Conservation (phyloP, 1,140 invertebrate species). For the Eulimnadia texana region DNA sequence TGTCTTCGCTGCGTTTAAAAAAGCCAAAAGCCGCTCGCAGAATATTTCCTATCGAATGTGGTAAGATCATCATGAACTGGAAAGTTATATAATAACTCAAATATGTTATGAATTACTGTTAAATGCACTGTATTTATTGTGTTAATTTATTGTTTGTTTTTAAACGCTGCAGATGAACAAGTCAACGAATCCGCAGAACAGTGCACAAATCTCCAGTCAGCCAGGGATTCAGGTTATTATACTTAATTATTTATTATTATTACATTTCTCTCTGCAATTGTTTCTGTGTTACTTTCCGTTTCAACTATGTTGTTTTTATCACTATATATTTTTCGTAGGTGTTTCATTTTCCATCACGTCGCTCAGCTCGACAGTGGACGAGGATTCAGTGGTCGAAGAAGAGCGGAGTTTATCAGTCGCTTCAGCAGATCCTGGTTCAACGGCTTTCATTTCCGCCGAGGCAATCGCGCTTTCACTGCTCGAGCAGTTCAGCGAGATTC, state of each 20-base stretch:
- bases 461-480: conserved; percentile 60
- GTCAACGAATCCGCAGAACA: neutral
- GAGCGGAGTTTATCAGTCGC: too few species aligned
- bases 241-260: neutral
- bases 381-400: too few species aligned
- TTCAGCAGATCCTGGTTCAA: too few species aligned
- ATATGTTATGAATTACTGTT: too few species aligned
- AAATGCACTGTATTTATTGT: too few species aligned
- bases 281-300: neutral
- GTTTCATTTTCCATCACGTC: neutral
- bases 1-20: neutral
- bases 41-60: neutral
- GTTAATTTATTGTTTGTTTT: too few species aligned
- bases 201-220: neutral
- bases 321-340: too few species aligned
- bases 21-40: neutral
- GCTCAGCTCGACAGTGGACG: neutral
- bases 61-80: too few species aligned
- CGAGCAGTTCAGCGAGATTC: conserved; percentile 57
- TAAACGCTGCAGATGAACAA: neutral
- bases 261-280: neutral
- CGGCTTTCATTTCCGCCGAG: conserved; percentile 46
- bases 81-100: too few species aligned
- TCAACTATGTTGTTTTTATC: too few species aligned
- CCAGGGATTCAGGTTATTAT: neutral